These are phyloP conservation scores for Neopipo cinnamomea DNA, from an alignment of 2,113 vertebrate species.

Conservation along the genomic window DNA sequence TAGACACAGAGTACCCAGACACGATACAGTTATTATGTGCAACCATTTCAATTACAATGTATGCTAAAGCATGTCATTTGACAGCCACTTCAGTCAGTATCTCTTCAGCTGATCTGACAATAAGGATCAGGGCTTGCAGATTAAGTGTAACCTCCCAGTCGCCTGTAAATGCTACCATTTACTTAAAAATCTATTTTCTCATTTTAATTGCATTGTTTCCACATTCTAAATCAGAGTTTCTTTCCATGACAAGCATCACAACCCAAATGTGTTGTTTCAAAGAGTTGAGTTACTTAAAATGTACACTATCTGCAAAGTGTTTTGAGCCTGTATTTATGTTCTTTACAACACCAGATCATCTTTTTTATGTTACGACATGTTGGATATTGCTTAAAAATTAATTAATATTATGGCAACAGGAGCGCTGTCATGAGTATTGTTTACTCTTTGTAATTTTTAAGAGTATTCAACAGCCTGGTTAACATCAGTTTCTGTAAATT, in stretches of 20 bases:
- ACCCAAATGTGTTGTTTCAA: background rate
- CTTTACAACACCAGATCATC: background rate
- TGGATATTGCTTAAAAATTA: background rate
- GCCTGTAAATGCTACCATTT: background rate
- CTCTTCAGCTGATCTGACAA: conserved; percentile 14
- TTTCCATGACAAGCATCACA: background rate
- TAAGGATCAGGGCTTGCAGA: background rate
- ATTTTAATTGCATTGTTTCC: conserved; percentile 9
- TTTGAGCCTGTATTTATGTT: background rate
- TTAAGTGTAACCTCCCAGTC: background rate
- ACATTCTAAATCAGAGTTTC: background rate
- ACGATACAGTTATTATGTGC: conserved; percentile 25
- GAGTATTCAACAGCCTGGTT: conserved; percentile 4
- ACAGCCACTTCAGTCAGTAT: background rate
- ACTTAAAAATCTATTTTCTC: conserved; percentile 9
- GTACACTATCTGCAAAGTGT: background rate
- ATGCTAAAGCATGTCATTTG: conserved; percentile 45
- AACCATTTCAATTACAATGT: conserved; percentile 54
- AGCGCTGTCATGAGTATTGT: conserved; percentile 27
- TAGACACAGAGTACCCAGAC: conserved; percentile 24
- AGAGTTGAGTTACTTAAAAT: background rate
- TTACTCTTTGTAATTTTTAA: conserved; percentile 46
- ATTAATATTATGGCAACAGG: conserved; percentile 21
- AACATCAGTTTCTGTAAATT: conserved; percentile 51
- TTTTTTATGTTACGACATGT: background rate